These are phyloP conservation scores for Trichonephila clavipes DNA, from an alignment of 1,140 invertebrate species.

Conservation along the genomic window DNA sequence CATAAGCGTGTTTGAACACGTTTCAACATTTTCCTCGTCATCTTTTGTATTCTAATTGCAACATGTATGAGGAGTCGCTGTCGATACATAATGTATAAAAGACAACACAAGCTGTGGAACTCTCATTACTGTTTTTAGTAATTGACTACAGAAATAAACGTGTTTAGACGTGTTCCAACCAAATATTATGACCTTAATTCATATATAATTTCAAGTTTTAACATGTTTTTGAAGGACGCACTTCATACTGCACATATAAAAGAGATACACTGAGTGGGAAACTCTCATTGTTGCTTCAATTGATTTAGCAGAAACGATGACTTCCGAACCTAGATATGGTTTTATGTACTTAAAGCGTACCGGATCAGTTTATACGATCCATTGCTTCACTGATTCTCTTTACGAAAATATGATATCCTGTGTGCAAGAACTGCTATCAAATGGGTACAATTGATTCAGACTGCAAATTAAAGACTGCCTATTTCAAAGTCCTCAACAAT, in stretches of 20 bases:
- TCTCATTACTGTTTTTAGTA: no score
- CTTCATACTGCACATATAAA: not conserved
- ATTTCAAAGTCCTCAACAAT: not conserved
- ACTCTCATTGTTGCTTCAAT: not conserved
- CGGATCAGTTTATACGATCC: not conserved
- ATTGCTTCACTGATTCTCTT: not conserved
- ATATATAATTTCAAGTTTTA: no score
- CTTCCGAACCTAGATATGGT: not conserved
- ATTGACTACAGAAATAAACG: no score
- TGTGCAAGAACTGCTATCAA: not conserved
- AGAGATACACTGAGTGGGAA: not conserved
- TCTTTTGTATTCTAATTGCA: no score
- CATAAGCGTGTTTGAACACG: not conserved
- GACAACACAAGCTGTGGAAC: no score
- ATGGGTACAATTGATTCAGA: not conserved
- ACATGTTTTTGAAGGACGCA: no score
- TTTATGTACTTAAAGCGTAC: not conserved
- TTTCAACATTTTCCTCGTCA: not conserved
- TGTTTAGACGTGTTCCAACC: no score
- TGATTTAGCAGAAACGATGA: not conserved
- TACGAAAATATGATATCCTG: not conserved
- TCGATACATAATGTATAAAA: no score
- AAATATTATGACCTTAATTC: no score
- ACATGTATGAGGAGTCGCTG: no score
- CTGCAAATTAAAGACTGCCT: not conserved